These are phyloP conservation scores for Apamea crenata DNA, from an alignment of 2,888 invertebrate genomes.

Conservation along the genomic window DNA sequence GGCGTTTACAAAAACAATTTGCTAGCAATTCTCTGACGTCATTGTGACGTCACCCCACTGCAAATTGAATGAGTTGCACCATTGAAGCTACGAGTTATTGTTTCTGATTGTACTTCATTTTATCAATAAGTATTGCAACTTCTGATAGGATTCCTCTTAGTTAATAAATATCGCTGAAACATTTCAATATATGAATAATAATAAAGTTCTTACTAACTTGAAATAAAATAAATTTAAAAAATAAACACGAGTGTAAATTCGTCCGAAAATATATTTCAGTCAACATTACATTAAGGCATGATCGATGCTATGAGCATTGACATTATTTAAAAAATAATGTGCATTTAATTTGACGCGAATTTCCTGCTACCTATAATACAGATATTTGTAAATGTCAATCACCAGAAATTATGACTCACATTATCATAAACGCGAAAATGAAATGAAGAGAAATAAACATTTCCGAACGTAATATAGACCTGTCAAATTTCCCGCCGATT, in stretches of 20 bases:
- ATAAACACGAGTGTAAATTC: constrained; percentile 21
- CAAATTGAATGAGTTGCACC: constrained; percentile 83
- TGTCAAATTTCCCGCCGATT: constrained; percentile 84
- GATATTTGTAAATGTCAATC: constrained; percentile 61
- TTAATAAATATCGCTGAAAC: background rate
- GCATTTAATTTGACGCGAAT: constrained; percentile 59
- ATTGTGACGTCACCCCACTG: constrained; percentile 79
- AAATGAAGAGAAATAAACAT: constrained; percentile 66
- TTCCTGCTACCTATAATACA: constrained; percentile 57
- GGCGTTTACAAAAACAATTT: constrained; percentile 85
- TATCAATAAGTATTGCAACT: constrained; percentile 17
- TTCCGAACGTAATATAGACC: constrained; percentile 77
- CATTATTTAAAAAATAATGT: constrained; percentile 58
- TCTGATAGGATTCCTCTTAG: background rate
- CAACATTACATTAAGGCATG: constrained; percentile 51
- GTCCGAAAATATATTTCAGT: constrained; percentile 51
- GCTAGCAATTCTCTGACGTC: constrained; percentile 78
- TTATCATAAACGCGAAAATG: constrained; percentile 48
- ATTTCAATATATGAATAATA: background rate
- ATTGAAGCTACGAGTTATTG: constrained; percentile 73
- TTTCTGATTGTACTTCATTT: constrained; percentile 43
- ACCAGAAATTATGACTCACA: constrained; percentile 54
- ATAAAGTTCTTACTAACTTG: constrained; percentile 1
- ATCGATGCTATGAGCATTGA: constrained; percentile 50
- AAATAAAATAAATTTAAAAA: constrained; percentile 14